Percentiles rank a stretch among this genome's conserved stretches.
Evolutionary conservation across 2,888 invertebrate genomes (phyloP).

Genomic region (Anaspis maculata): DNA sequence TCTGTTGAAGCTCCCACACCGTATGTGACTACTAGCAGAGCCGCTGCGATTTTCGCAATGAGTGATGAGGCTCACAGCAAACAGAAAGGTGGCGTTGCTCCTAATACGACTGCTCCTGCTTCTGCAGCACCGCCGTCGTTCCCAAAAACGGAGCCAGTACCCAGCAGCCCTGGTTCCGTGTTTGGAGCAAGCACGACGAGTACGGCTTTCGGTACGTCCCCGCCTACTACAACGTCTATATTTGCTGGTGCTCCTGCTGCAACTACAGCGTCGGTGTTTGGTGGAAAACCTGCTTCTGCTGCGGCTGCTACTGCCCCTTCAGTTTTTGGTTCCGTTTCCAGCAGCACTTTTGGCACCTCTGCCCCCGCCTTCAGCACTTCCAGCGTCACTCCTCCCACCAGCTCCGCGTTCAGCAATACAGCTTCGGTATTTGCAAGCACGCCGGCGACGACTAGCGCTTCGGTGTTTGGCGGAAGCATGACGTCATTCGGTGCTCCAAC

Average conservation of each 20-base stretch:
- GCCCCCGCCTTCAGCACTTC: conserved; percentile 20
- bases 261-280: conserved; percentile 16
- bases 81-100: no score
- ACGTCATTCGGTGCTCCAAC: conserved; percentile 8
- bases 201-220: conserved; percentile 5
- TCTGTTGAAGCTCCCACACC: conserved; percentile 1
- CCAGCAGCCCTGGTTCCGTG: conserved; percentile 1
- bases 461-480: conserved; percentile 15
- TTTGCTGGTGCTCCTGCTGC: conserved; percentile 4
- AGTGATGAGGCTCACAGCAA: no score
- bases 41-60: conserved; percentile 3
- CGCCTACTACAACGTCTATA: conserved; percentile 3
- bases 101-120: conserved; percentile 4
- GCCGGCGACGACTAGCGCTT: conserved; percentile 13
- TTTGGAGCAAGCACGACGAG: conserved; percentile 6
- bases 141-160: no score
- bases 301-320: conserved; percentile 28
- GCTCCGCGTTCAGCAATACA: no score
- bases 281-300: conserved; percentile 12
- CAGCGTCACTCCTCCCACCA: conserved; percentile 19
- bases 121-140: conserved; percentile 4
- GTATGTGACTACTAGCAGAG: conserved; percentile 4
- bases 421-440: conserved; percentile 6
- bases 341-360: conserved; percentile 11
- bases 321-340: conserved; percentile 14